phyloP scores from a whole-genome alignment of 2,888 invertebrate genomes.

The Tortrix viridana region DNA sequence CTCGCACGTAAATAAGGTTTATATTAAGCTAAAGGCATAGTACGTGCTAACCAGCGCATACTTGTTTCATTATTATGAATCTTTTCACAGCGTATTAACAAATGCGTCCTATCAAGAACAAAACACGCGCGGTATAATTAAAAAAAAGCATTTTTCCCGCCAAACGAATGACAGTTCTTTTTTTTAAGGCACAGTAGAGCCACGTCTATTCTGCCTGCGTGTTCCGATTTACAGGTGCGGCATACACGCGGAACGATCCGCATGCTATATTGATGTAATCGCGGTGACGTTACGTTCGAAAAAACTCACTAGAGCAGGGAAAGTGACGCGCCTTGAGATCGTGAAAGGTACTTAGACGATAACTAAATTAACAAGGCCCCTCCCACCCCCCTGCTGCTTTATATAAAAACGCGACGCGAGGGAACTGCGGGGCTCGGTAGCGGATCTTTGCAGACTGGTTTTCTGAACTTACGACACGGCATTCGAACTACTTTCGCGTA shows the following conservation, averaged over 20 bases:
- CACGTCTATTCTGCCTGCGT: conserved; percentile 27
- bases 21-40: background rate
- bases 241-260: conserved; percentile 69
- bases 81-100: conserved; percentile 33
- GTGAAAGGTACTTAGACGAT: conserved; percentile 79
- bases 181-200: conserved; percentile 23
- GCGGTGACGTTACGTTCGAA: conserved; percentile 75
- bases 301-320: conserved; percentile 80
- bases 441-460: conserved; percentile 60
- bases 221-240: conserved; percentile 65
- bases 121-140: conserved; percentile 24
- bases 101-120: conserved; percentile 27
- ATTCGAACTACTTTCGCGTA: conserved; percentile 83
- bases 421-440: conserved; percentile 57
- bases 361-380: conserved; percentile 62
- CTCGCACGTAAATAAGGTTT: background rate
- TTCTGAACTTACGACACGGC: conserved; percentile 78
- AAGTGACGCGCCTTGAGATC: conserved; percentile 80
- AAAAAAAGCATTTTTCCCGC: conserved; percentile 17
- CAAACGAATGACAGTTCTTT: conserved; percentile 20
- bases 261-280: conserved; percentile 81
- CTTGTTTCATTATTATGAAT: conserved; percentile 36
- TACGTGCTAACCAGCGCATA: conserved; percentile 33
- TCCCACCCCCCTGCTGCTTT: conserved; percentile 51
- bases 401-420: conserved; percentile 41